Conservation (phyloP, 2,888 invertebrate species). For the Cyclophora punctaria region DNA sequence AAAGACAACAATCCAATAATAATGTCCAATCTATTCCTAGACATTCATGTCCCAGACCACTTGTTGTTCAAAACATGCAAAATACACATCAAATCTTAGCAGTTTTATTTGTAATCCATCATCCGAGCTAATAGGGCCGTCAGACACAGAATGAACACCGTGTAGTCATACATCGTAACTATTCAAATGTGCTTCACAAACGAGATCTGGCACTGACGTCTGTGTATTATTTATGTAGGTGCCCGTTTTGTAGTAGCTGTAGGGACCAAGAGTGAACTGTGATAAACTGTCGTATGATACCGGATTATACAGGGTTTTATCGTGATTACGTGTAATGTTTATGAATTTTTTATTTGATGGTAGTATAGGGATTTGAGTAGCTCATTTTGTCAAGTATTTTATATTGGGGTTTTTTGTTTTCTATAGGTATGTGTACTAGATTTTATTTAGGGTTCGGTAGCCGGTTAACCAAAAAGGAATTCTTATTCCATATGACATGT, state of each 20-base stretch:
- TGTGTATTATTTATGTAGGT: slow-evolving; percentile 19
- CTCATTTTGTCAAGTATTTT: too few species aligned
- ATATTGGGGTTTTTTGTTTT: too few species aligned
- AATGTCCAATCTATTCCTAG: too few species aligned
- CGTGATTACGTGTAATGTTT: background rate
- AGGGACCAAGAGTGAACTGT: slow-evolving; percentile 23
- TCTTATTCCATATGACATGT: too few species aligned
- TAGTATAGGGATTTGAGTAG: background rate
- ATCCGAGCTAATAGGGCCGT: slow-evolving; percentile 19
- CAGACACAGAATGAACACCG: slow-evolving; percentile 18
- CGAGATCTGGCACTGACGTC: slow-evolving; percentile 1
- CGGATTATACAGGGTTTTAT: background rate
- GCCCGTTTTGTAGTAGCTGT: slow-evolving; percentile 32
- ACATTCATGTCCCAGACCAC: too few species aligned
- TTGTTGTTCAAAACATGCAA: too few species aligned
- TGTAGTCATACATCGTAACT: slow-evolving; percentile 4
- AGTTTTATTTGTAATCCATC: slow-evolving; percentile 23
- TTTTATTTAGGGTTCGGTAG: too few species aligned
- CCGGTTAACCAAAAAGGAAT: too few species aligned
- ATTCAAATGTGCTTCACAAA: slow-evolving; percentile 2
- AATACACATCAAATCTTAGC: background rate
- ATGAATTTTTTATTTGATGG: background rate
- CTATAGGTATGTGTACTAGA: too few species aligned
- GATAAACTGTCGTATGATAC: slow-evolving; percentile 4
- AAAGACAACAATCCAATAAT: too few species aligned